Evolutionary conservation across 1,140 invertebrate species (phyloP).

Genomic region (Panulirus ornatus): DNA sequence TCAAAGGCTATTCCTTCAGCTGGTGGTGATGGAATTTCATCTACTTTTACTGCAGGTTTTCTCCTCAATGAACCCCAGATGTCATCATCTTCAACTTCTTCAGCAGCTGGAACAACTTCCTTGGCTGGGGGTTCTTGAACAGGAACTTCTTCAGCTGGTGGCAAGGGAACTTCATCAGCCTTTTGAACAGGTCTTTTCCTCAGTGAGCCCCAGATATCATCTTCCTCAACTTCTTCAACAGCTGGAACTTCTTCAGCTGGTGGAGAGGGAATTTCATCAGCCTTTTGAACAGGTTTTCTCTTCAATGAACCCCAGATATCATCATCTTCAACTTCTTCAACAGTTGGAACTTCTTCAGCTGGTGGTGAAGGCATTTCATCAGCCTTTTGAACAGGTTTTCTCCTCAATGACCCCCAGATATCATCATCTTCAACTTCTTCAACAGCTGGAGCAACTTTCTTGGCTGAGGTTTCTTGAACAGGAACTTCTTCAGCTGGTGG

Average conservation of each 20-base stretch:
- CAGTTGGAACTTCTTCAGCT: background rate
- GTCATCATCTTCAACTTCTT: background rate
- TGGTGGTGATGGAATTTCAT: background rate
- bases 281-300: too few relatives aligned
- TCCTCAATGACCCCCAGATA: too few relatives aligned
- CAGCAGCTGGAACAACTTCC: too few relatives aligned
- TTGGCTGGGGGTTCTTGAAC: background rate
- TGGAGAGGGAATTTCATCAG: too few relatives aligned
- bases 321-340: background rate
- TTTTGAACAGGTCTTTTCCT: background rate
- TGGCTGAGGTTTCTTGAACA: too few relatives aligned
- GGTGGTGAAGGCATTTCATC: too few relatives aligned
- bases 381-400: too few relatives aligned
- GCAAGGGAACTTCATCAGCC: too few relatives aligned
- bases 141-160: background rate
- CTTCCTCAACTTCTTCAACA: constrained; percentile 1
- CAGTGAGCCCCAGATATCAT: background rate
- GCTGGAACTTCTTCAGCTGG: background rate
- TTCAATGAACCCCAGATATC: constrained; percentile 4
- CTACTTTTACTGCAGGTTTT: background rate
- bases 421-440: too few relatives aligned
- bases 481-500: background rate
- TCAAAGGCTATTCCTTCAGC: background rate
- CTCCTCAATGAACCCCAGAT: background rate
- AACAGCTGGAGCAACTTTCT: too few relatives aligned